A percentile compares a stretch with the other conserved stretches of the same genome.
phyloP scores from a whole-genome alignment of 2,888 invertebrate species.

The Teleiodes luculella region DNA sequence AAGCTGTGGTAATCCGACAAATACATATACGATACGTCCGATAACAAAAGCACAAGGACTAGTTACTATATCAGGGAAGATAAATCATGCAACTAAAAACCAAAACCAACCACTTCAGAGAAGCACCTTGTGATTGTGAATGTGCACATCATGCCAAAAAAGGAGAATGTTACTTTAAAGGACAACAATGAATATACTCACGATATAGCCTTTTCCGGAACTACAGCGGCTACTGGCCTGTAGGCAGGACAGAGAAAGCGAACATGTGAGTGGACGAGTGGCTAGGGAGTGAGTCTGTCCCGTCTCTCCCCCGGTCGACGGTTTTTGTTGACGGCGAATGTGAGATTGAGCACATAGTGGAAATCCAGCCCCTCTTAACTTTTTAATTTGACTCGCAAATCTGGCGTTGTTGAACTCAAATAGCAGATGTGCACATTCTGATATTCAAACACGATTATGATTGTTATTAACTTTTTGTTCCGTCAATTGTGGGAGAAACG shows the following conservation, averaged over 20 bases:
- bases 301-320: conserved; percentile 53
- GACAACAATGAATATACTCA: conserved; percentile 83
- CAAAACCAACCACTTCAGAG: conserved; percentile 25
- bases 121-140: conserved; percentile 32
- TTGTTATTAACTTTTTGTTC: background rate
- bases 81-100: conserved; percentile 19
- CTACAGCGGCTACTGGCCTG: conserved; percentile 95
- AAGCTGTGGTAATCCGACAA: too few species aligned
- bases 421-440: conserved; percentile 17
- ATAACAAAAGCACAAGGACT: conserved; percentile 1
- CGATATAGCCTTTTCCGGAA: conserved; percentile 96
- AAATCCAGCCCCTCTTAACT: conserved; percentile 25
- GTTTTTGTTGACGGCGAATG: conserved; percentile 29
- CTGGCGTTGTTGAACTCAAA: conserved; percentile 19
- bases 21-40: background rate
- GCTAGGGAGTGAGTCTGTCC: conserved; percentile 59
- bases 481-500: conserved; percentile 42
- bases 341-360: conserved; percentile 24
- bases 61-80: background rate
- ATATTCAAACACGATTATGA: conserved; percentile 4
- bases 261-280: conserved; percentile 72
- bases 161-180: conserved; percentile 49
- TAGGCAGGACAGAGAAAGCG: conserved; percentile 79
- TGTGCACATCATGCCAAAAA: conserved; percentile 43
- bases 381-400: conserved; percentile 27